phyloP scores from a whole-genome alignment of 2,797 vertebrate genomes.

The Sebastes cheni region DNA sequence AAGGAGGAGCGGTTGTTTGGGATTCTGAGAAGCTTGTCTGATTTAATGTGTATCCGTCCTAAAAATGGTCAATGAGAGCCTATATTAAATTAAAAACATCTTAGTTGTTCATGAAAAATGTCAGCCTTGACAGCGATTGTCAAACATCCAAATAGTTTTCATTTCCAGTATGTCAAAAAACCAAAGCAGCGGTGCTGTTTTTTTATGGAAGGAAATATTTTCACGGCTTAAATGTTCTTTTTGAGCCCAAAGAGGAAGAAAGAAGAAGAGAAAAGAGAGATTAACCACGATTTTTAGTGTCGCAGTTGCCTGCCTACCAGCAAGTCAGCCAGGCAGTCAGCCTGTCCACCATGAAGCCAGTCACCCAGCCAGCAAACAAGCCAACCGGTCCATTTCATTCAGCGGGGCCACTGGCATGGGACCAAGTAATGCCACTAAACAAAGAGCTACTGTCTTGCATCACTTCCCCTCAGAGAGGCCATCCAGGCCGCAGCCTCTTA shows the following conservation, averaged over 20 bases:
- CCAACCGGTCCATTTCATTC: slow-evolving; percentile 79
- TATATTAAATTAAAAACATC: slow-evolving; percentile 21
- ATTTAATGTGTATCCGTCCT: neutral
- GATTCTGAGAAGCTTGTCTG: slow-evolving; percentile 25
- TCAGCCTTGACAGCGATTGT: slow-evolving; percentile 3
- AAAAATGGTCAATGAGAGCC: slow-evolving; percentile 16
- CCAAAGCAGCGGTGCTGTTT: neutral
- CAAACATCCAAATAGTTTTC: slow-evolving; percentile 35
- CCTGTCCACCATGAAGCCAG: slow-evolving; percentile 67
- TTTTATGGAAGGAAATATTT: slow-evolving; percentile 28
- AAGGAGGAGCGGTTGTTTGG: slow-evolving; percentile 26
- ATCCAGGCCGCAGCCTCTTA: slow-evolving; percentile 80
- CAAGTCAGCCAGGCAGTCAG: slow-evolving; percentile 71
- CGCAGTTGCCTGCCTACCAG: slow-evolving; percentile 63
- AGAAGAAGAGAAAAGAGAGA: slow-evolving; percentile 64
- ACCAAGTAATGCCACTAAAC: slow-evolving; percentile 83
- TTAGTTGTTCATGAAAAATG: neutral
- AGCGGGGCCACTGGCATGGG: slow-evolving; percentile 77
- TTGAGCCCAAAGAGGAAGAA: slow-evolving; percentile 33
- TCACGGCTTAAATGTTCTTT: slow-evolving; percentile 40
- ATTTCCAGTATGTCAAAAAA: slow-evolving; percentile 24
- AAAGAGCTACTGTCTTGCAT: slow-evolving; percentile 87
- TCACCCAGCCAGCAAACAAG: slow-evolving; percentile 72
- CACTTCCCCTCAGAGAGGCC: slow-evolving; percentile 79
- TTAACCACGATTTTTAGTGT: slow-evolving; percentile 66